Evolutionary conservation across 2,888 invertebrate genomes (phyloP), one percentile per base, ranked within the genome.

Genomic region (Margaritifera margaritifera): DNA sequence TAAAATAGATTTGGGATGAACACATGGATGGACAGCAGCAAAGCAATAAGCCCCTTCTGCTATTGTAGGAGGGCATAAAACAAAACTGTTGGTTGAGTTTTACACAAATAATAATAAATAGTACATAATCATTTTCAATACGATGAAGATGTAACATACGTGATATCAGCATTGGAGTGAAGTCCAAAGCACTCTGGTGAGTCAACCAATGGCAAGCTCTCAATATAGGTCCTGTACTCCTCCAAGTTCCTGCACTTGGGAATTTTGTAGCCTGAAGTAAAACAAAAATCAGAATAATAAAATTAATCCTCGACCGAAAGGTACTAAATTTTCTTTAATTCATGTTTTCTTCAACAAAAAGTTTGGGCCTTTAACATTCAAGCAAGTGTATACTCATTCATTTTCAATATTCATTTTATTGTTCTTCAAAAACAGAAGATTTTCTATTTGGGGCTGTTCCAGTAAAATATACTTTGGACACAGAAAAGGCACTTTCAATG

Each of bases 131-230:
- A 22, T 22, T n/a, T n/a, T n/a, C n/a, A n/a, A n/a, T 31, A 50
- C 54, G 19, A 64, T 42, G 53, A 19, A 51, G 11, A 50, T 62
- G 66, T 31, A 18, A 84, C 90, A 89, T 87, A 98, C 84, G 98
- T 98, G 77, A 98, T 98, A 88, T 98, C 98, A 64, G 98, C 98
- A 90, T 98, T 98, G 11, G 95, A 92, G 90, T 98, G 98, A 64
- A 98, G 92, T n/a, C 98, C 98, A 90, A 98, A 98, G 15, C 97
- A 96, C 91, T 98, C 97, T 0, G 98, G 98, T 1, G 95, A 95
- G 89, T 98, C 98, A 27, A 83, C 80, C 66, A 89, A 71, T 18
- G 89, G 89, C 77, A 98, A 91, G 83, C 93, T 93, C 84, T 94
- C 95, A 66, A 98, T 96, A 86, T 95, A 96, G 87, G 95, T 95